These are phyloP conservation scores for Sylvietta virens DNA, from an alignment of 2,113 vertebrate genomes.

Conservation along the genomic window DNA sequence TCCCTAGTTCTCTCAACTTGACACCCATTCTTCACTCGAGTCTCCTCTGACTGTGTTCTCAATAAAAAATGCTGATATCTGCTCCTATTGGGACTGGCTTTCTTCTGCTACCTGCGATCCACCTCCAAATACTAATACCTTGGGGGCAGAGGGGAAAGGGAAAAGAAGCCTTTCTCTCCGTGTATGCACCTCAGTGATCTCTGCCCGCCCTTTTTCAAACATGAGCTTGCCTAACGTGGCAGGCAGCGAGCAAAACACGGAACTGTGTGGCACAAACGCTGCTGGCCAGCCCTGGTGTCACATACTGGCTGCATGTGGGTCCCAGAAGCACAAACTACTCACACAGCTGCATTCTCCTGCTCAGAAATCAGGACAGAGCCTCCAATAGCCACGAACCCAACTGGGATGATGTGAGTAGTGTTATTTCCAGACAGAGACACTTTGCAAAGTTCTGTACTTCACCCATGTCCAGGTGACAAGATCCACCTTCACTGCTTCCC, in stretches of 20 bases:
- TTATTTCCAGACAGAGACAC: background rate
- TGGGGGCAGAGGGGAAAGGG: background rate
- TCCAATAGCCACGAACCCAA: background rate
- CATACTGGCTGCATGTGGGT: fast-evolving
- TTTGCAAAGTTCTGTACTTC: background rate
- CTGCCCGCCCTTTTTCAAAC: background rate
- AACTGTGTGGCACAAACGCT: fast-evolving
- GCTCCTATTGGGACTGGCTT: background rate
- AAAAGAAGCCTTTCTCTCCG: background rate
- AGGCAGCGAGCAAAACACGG: fast-evolving
- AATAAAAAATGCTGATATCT: background rate
- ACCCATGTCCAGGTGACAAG: background rate
- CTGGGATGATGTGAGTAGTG: background rate
- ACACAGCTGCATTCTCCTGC: no score
- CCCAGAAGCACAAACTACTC: background rate
- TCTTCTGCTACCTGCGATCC: background rate
- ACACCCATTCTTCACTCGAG: background rate
- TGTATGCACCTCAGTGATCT: background rate
- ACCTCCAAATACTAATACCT: background rate
- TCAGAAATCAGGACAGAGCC: background rate
- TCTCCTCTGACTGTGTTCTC: background rate
- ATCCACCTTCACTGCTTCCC: background rate
- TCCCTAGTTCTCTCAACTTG: background rate
- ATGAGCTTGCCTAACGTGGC: fast-evolving
- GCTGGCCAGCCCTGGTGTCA: background rate